These are phyloP conservation scores for Trinorchestia longiramus DNA, from an alignment of 1,140 invertebrate genomes.

Conservation along the genomic window DNA sequence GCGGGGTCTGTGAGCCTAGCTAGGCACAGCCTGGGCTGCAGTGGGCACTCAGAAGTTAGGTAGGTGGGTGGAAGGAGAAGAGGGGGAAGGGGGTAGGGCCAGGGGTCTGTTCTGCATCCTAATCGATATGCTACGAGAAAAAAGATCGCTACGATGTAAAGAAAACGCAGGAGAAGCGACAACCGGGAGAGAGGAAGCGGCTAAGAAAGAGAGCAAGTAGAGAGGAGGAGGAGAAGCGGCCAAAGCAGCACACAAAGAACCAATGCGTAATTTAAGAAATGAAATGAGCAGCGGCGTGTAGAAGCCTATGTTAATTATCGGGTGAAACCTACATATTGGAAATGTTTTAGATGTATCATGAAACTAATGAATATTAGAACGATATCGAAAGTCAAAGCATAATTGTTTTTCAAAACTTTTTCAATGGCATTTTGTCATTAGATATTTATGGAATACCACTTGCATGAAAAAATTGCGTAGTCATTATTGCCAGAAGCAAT, in stretches of 20 bases:
- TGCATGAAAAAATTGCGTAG: neutral
- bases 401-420: neutral
- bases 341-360: neutral
- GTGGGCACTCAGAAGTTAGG: neutral
- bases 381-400: neutral
- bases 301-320: neutral
- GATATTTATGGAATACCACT: neutral
- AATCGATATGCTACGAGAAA: slow-evolving; percentile 20
- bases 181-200: slow-evolving; percentile 31
- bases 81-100: neutral
- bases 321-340: neutral
- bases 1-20: neutral
- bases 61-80: neutral
- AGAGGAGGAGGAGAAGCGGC: neutral
- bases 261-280: neutral
- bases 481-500: neutral
- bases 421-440: neutral
- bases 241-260: neutral
- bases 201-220: slow-evolving; percentile 15
- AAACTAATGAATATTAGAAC: neutral
- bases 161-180: neutral
- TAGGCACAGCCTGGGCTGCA: neutral
- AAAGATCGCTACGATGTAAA: slow-evolving; percentile 29
- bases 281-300: neutral
- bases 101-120: neutral